Evolutionary conservation across 2,113 vertebrate genomes (phyloP).

Genomic region (Orcinus orca): DNA sequence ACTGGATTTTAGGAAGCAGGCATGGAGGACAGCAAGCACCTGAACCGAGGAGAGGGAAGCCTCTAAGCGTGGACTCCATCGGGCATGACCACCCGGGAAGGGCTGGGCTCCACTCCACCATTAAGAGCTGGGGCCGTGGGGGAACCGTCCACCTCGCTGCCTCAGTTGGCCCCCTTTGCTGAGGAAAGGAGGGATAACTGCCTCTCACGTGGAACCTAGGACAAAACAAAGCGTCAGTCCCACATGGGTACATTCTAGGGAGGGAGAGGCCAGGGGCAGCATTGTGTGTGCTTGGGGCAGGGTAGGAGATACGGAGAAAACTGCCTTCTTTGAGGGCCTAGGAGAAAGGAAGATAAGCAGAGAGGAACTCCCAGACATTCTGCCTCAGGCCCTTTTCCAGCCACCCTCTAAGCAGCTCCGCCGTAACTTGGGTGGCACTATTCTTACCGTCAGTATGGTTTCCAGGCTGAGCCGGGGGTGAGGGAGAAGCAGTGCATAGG

Average conservation of each 20-base stretch:
- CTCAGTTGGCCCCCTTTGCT: background rate
- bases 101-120: background rate
- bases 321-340: background rate
- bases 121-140: background rate
- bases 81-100: background rate
- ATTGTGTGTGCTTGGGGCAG: too few relatives aligned
- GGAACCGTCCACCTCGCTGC: background rate
- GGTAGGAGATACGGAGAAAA: background rate
- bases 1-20: constrained; percentile 56
- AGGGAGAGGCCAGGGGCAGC: background rate
- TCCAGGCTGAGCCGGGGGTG: background rate
- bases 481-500: background rate
- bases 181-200: background rate
- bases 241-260: fast-evolving
- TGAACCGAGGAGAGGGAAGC: constrained; percentile 46
- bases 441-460: constrained; percentile 52
- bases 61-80: too few relatives aligned
- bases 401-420: too few relatives aligned
- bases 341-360: background rate
- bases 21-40: constrained; percentile 11
- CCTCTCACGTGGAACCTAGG: background rate
- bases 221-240: background rate
- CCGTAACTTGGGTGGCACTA: background rate
- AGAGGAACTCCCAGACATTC: background rate
- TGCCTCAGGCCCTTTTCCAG: background rate